These are phyloP conservation scores for Ovis aries DNA, from an alignment of 2,113 vertebrate genomes.

Conservation along the genomic window DNA sequence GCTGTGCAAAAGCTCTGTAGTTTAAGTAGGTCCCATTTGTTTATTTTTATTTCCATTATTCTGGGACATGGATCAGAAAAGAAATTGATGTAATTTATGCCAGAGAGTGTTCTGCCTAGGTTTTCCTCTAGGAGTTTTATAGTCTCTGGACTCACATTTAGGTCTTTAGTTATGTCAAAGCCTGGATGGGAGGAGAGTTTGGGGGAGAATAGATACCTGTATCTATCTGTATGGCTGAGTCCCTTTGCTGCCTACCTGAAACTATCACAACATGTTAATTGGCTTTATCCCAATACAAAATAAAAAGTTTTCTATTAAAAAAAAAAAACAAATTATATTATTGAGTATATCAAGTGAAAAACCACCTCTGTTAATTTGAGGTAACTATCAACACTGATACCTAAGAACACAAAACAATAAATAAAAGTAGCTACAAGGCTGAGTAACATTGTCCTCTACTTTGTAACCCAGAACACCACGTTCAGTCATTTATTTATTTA, in stretches of 20 bases:
- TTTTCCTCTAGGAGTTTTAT: background rate
- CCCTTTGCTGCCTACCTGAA: background rate
- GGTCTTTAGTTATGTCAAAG: background rate
- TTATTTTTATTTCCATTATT: background rate
- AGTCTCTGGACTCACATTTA: background rate
- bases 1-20: background rate
- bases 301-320: background rate
- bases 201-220: background rate
- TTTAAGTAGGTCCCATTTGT: background rate
- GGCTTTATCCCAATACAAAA: background rate
- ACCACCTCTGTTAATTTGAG: background rate
- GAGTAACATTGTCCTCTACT: slow-evolving; percentile 15
- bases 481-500: slow-evolving; percentile 23
- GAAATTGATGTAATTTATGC: background rate
- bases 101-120: background rate
- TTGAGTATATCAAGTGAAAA: background rate
- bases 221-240: background rate
- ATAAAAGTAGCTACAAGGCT: slow-evolving; percentile 19
- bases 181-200: background rate
- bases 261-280: background rate
- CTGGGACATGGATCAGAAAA: background rate
- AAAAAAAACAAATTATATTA: background rate
- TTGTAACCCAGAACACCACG: slow-evolving; percentile 44
- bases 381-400: background rate
- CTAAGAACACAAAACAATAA: background rate